Conservation (phyloP, 2,113 vertebrate species). For the Thalassoma bifasciatum region DNA sequence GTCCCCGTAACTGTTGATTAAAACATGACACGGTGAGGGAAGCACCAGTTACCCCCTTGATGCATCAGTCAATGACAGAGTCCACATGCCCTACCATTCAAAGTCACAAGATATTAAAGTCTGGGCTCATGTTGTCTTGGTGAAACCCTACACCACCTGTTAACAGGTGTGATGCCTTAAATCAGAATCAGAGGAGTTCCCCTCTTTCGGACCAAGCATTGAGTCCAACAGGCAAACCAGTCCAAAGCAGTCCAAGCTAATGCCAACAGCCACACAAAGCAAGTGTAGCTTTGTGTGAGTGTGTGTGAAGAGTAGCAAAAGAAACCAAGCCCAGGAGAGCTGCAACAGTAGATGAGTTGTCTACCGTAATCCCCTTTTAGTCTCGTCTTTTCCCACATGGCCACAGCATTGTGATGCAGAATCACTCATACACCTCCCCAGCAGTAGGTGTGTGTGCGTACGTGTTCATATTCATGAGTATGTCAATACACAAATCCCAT, state of each 20-base stretch:
- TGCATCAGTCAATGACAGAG: no score
- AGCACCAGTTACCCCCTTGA: no score
- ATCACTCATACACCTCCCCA: constrained; percentile 61
- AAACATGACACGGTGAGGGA: no score
- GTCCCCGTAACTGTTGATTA: no score
- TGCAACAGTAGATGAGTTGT: constrained; percentile 64
- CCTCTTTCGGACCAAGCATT: not conserved
- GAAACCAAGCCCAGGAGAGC: constrained; percentile 43
- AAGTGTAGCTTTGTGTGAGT: constrained; percentile 3
- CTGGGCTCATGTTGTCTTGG: no score
- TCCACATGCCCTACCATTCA: no score
- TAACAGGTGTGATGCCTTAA: no score
- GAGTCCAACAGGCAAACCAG: constrained; percentile 3
- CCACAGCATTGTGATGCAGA: constrained; percentile 77
- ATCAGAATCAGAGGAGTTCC: not conserved
- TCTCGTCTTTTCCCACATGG: constrained; percentile 63
- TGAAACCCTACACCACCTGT: no score
- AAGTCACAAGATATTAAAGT: no score
- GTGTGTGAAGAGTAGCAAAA: constrained; percentile 24
- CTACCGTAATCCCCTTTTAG: constrained; percentile 73
- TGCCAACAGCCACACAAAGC: not conserved
- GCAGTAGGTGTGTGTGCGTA: constrained; percentile 13
- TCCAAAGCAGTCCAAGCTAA: constrained; percentile 18
- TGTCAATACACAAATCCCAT: constrained; percentile 50
- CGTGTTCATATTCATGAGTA: constrained; percentile 20